phyloP scores from a whole-genome alignment of 2,888 invertebrate genomes.

The Drosophila cyrtoloma region DNA sequence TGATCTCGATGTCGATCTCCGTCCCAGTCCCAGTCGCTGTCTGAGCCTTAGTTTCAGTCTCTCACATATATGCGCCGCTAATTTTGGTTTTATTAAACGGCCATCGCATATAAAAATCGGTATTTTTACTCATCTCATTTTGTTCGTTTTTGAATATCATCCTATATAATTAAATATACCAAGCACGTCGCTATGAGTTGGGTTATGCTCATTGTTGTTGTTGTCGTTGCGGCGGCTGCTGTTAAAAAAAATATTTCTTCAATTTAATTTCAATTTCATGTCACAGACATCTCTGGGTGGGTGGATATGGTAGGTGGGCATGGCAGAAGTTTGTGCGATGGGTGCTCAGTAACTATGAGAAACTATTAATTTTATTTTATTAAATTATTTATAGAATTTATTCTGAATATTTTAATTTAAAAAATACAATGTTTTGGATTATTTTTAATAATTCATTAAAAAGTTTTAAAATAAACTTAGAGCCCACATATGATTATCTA shows the following conservation, averaged over 20 bases:
- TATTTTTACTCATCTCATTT: conserved; percentile 67
- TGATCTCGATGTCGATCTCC: background rate
- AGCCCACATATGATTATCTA: background rate
- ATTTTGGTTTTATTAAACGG: conserved; percentile 77
- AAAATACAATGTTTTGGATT: background rate
- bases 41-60: background rate
- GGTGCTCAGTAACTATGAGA: conserved; percentile 3
- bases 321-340: conserved; percentile 5
- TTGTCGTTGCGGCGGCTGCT: conserved; percentile 23
- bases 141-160: conserved; percentile 75
- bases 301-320: conserved; percentile 40
- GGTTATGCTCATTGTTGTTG: conserved; percentile 29
- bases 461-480: background rate
- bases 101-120: conserved; percentile 68
- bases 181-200: conserved; percentile 69
- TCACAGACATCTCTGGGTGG: conserved; percentile 62
- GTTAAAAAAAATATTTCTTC: conserved; percentile 56
- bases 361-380: background rate
- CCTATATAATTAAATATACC: conserved; percentile 78
- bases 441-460: background rate
- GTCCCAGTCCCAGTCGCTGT: conserved; percentile 2
- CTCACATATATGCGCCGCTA: conserved; percentile 72
- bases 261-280: conserved; percentile 80
- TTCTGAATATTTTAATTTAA: background rate
- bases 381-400: background rate